A percentile compares a stretch with the other conserved stretches of the same genome.
Conservation (phyloP, 2,113 vertebrate genomes). For the Pterophyllum scalare region DNA sequence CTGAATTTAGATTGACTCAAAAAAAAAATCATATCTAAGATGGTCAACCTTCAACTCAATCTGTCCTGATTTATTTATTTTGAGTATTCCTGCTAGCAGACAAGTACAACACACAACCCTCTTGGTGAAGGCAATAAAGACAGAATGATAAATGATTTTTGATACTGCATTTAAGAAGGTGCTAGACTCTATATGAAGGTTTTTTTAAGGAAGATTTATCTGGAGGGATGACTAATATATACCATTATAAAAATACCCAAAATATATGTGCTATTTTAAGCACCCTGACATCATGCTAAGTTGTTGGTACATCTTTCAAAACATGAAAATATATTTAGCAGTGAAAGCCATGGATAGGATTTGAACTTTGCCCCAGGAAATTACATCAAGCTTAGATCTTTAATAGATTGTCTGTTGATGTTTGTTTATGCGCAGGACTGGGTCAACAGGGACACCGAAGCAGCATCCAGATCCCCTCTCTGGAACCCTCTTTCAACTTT, state of each 20-base stretch:
- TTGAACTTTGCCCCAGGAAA: conserved; percentile 17
- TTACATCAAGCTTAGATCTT: conserved; percentile 3
- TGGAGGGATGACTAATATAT: neutral
- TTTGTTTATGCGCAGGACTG: conserved; percentile 63
- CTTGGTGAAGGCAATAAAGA: neutral
- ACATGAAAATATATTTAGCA: neutral
- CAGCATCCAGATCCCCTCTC: conserved; percentile 32
- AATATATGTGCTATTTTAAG: neutral
- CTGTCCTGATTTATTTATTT: neutral
- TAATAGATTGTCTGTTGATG: conserved; percentile 14
- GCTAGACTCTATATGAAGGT: neutral
- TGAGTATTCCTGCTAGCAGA: neutral
- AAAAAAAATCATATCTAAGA: neutral
- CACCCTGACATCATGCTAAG: neutral
- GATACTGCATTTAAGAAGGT: neutral
- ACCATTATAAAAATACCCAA: neutral
- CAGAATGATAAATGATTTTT: neutral
- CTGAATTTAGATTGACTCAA: too few species aligned
- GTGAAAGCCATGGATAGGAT: neutral
- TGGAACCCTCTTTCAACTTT: conserved; percentile 71
- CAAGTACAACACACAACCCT: neutral
- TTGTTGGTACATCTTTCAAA: neutral
- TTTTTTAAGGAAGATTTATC: neutral
- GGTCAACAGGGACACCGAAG: conserved; percentile 31
- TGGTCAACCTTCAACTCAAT: neutral